Percentiles rank a stretch among this genome's conserved stretches.
Conservation (phyloP, 2,113 vertebrate genomes). For the Halichoerus grypus region DNA sequence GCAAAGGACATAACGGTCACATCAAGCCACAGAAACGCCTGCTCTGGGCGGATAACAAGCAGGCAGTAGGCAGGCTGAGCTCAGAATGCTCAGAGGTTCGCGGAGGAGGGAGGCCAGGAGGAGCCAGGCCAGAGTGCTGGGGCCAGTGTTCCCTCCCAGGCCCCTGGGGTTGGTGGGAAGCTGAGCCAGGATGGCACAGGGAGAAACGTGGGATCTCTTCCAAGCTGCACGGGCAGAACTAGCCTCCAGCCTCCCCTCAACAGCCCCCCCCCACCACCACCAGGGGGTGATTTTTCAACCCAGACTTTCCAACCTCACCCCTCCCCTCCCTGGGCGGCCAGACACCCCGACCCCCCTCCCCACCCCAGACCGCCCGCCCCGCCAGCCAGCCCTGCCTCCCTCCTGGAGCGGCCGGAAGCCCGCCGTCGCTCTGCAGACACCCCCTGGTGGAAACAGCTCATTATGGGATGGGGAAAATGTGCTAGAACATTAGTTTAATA, state of each 20-base stretch:
- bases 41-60: neutral
- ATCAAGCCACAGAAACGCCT: neutral
- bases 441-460: conserved; percentile 82
- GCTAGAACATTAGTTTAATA: conserved; percentile 82
- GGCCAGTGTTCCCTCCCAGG: neutral
- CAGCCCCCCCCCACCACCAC: neutral
- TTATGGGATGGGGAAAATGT: conserved; percentile 77
- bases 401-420: conserved; percentile 66
- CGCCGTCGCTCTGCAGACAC: conserved; percentile 72
- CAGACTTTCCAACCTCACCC: neutral
- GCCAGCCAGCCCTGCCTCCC: neutral
- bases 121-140: neutral
- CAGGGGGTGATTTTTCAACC: neutral
- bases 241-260: neutral
- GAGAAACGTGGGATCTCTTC: neutral
- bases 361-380: neutral
- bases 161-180: neutral
- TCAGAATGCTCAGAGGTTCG: neutral
- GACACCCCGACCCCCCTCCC: neutral
- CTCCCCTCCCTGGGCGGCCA: neutral
- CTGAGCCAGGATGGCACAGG: neutral
- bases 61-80: neutral
- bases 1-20: neutral
- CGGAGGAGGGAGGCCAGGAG: neutral
- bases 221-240: neutral